Evolutionary conservation across 2,888 invertebrate species (phyloP).

Genomic region (Orchesella flavescens): DNA sequence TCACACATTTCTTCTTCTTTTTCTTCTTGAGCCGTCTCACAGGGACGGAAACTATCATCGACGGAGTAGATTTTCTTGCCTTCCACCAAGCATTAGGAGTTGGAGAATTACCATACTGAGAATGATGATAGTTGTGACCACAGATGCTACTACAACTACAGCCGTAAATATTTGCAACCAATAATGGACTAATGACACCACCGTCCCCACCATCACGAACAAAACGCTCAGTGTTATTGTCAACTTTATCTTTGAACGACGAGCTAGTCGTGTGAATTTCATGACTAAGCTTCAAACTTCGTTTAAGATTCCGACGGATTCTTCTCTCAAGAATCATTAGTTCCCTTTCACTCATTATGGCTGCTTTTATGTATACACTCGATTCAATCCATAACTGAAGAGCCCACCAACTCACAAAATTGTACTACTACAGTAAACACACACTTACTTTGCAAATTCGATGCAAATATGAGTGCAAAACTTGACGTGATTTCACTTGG

Average conservation of each 20-base stretch:
- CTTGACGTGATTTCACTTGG: too few species aligned
- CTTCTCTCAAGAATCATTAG: slow-evolving; percentile 44
- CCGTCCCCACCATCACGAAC: slow-evolving; percentile 9
- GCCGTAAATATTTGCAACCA: slow-evolving; percentile 16
- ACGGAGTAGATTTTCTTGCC: slow-evolving; percentile 34
- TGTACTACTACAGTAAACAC: neutral
- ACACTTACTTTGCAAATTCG: too few species aligned
- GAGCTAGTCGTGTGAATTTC: slow-evolving; percentile 9
- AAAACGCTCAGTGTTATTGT: slow-evolving; percentile 22
- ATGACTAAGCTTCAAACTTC: slow-evolving; percentile 23
- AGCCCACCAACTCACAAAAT: neutral
- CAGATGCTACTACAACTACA: neutral
- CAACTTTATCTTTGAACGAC: neutral
- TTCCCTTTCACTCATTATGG: slow-evolving; percentile 56
- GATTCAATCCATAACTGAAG: neutral
- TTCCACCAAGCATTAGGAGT: slow-evolving; percentile 44
- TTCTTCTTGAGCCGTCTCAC: slow-evolving; percentile 43
- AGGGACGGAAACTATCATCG: slow-evolving; percentile 50
- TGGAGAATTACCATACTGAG: slow-evolving; percentile 31
- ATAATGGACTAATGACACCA: slow-evolving; percentile 21
- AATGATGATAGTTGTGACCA: slow-evolving; percentile 28
- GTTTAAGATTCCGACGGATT: slow-evolving; percentile 49
- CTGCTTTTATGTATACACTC: neutral
- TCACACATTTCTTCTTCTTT: slow-evolving; percentile 47
- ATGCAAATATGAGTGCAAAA: too few species aligned